These are phyloP conservation scores for Loriculus beryllinus DNA, from an alignment of 2,797 vertebrate genomes.

Conservation along the genomic window DNA sequence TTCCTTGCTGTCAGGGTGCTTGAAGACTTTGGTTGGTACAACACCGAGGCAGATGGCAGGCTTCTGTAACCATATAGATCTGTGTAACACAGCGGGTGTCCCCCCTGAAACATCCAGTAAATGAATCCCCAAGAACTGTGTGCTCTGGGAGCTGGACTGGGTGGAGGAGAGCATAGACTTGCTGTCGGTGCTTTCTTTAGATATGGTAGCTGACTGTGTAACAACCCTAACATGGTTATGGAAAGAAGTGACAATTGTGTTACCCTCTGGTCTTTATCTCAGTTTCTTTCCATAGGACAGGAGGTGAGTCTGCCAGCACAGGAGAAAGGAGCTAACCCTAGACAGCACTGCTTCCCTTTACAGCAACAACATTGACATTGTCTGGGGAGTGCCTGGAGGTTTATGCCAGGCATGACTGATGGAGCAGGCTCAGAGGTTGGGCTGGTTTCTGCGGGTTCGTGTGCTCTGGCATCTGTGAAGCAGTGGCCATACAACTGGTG, in stretches of 20 bases:
- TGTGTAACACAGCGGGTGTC: not conserved
- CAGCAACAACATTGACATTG: not conserved
- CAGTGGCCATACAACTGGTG: accelerated
- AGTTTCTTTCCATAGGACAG: not conserved
- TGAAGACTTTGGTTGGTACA: not conserved
- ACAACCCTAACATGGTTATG: not conserved
- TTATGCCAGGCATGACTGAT: not conserved
- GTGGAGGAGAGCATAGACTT: not conserved
- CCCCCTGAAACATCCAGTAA: not conserved
- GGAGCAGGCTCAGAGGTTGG: not conserved
- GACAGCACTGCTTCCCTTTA: not conserved
- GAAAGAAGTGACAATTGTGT: not conserved
- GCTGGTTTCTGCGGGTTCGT: not conserved
- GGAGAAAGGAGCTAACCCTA: not conserved
- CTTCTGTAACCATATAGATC: not conserved
- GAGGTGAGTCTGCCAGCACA: not conserved
- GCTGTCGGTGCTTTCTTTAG: not conserved
- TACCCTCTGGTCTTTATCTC: not conserved
- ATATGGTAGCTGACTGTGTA: not conserved
- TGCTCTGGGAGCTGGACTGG: not conserved
- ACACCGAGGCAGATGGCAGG: not conserved
- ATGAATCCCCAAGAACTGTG: not conserved
- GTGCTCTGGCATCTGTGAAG: not conserved
- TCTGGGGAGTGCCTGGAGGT: not conserved
- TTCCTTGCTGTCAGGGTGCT: not conserved